Evolutionary conservation across 2,797 vertebrate species (phyloP).

Genomic region (Sebastes aleutianus): DNA sequence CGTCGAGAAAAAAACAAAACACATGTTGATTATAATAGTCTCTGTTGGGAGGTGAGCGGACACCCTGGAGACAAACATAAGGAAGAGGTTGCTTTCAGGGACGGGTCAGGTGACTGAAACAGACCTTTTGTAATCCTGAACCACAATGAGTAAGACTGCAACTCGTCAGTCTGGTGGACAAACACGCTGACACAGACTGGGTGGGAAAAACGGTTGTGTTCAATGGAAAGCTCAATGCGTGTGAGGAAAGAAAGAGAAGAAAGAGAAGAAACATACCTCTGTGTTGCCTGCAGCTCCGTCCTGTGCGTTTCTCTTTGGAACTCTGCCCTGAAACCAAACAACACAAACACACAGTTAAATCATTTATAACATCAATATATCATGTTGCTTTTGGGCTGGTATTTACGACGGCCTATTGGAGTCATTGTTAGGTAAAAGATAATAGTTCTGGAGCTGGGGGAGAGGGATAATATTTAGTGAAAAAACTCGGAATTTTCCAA

Average conservation of each 20-base stretch:
- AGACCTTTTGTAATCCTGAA: constrained; percentile 13
- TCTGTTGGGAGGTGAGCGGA: constrained; percentile 19
- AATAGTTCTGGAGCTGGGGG: too few relatives aligned
- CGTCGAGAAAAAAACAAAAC: background rate
- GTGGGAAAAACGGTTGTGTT: background rate
- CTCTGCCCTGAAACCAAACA: constrained; percentile 63
- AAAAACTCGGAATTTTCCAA: too few relatives aligned
- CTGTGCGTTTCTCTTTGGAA: constrained; percentile 26
- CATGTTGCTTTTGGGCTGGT: background rate
- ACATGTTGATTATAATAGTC: constrained; percentile 5
- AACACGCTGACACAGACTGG: background rate
- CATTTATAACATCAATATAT: background rate
- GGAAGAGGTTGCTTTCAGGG: constrained; percentile 20
- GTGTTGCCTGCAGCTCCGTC: constrained; percentile 5
- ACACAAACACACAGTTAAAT: constrained; percentile 13
- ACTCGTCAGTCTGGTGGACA: background rate
- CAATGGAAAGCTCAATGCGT: background rate
- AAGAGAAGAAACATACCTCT: constrained; percentile 30
- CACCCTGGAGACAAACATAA: constrained; percentile 31
- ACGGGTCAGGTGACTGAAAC: constrained; percentile 32
- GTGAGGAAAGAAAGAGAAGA: background rate
- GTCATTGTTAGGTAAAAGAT: too few relatives aligned
- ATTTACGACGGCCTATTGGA: too few relatives aligned
- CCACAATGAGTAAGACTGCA: background rate
- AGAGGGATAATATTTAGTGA: too few relatives aligned